These are phyloP conservation scores for Hylomyscus alleni DNA, from an alignment of 2,797 vertebrate species.

Conservation along the genomic window DNA sequence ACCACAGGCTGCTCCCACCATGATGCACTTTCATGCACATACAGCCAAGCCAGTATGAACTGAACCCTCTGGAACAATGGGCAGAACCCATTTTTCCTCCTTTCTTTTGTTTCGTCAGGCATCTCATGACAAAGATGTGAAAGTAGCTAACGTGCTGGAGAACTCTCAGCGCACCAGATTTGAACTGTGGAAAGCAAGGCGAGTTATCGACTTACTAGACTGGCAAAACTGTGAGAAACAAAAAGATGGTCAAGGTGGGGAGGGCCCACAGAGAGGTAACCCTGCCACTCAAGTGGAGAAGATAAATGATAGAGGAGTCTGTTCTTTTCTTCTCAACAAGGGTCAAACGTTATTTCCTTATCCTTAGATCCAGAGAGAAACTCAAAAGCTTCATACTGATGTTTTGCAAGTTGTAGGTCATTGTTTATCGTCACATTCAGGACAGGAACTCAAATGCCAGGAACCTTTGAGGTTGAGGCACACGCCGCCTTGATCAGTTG, in stretches of 20 bases:
- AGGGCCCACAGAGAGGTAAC: background rate
- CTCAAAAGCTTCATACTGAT: background rate
- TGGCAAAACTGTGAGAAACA: background rate
- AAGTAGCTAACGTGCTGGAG: background rate
- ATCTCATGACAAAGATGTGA: background rate
- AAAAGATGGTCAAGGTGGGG: background rate
- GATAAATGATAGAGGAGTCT: too few relatives aligned
- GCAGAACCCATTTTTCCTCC: background rate
- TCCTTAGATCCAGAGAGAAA: background rate
- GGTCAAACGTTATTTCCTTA: background rate
- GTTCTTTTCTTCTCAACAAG: background rate
- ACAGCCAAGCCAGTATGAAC: background rate
- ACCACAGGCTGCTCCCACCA: background rate
- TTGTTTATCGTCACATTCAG: too few relatives aligned
- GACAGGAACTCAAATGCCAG: too few relatives aligned
- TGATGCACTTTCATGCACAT: background rate
- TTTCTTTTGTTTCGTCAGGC: background rate
- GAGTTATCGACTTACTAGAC: background rate
- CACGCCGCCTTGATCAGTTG: background rate
- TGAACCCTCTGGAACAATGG: background rate
- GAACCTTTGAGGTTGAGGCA: too few relatives aligned
- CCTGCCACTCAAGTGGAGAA: background rate
- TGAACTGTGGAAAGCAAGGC: background rate
- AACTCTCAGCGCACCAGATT: background rate
- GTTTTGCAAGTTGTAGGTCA: background rate